Base-by-base conservation (phyloP, 2,113 vertebrate genomes). In the Suncus etruscus region DNA sequence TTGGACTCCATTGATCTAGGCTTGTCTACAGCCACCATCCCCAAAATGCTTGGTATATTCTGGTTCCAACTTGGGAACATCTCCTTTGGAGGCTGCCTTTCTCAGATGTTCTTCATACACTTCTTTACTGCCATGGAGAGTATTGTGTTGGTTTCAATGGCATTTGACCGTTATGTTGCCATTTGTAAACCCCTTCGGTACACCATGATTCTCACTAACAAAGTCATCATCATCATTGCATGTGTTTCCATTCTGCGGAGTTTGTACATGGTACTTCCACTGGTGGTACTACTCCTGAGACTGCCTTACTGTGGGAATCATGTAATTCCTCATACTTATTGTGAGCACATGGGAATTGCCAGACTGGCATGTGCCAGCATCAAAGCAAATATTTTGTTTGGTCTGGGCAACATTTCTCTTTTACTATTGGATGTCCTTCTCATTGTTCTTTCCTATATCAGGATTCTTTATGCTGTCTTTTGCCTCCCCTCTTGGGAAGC, bases 61-160 rank as follows among this genome's bases (percentile, higher is more conserved):
- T 97, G 97, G 94, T 90, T 97, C 10, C 51, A n/a, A 73, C 65
- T 81, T 61, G 39, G n/a, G 5, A 83, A 95, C 70, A 96, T 98
- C 66, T 1, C 94, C 74, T 96, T 97, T 2, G 5, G 51, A 0
- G 83, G 95, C 27, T 98, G 97, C 47, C 95, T 98, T 7, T 85
- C 95, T 3, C 97, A 97, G 92, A 97, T 97, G 95, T 98, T 97
- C 94, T 85, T 97, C 76, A 96, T 98, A 50, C 97, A 98, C 86
- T 58, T 95, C 16, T 97, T 97, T 27, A 97, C 97, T 0, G 96
- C 47, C 72, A 24, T 94, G 0, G 97, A 98, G 93, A 97, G 97
- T 6, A 47, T 87, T 0, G 72, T 97, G 24, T 95, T 97, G 51
- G 93, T 97, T 91, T 96, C 95, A 77, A 98, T 98, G 97, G 97